Conservation (phyloP, 1,140 invertebrate genomes). For the Aporrectodea caliginosa region DNA sequence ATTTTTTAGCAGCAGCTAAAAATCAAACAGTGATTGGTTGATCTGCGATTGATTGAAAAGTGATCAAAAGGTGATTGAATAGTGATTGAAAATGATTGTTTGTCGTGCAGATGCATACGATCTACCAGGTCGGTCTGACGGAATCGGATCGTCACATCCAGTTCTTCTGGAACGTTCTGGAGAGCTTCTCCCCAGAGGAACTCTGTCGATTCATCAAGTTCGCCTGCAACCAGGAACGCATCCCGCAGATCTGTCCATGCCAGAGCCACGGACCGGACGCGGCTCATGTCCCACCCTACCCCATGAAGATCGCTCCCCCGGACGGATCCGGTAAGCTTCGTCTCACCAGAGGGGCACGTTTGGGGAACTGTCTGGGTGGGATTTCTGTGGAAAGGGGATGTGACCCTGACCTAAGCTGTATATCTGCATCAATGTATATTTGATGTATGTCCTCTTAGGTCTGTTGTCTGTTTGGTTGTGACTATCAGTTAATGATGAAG, state of each 20-base stretch:
- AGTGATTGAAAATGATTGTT: no score
- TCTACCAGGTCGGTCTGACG: slow-evolving; percentile 56
- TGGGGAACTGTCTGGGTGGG: neutral
- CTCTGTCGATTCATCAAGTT: slow-evolving; percentile 56
- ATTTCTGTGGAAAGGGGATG: no score
- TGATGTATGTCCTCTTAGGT: no score
- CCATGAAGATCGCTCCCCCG: slow-evolving; percentile 57
- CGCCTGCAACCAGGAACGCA: slow-evolving; percentile 54
- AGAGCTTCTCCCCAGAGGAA: slow-evolving; percentile 51
- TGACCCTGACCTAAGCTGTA: no score
- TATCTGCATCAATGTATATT: no score
- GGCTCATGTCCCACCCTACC: slow-evolving; percentile 54
- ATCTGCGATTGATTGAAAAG: no score
- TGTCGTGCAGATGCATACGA: slow-evolving; percentile 55
- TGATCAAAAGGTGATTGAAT: no score
- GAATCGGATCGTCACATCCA: slow-evolving; percentile 54
- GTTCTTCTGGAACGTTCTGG: slow-evolving; percentile 55
- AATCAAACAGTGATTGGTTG: no score
- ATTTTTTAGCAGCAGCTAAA: no score
- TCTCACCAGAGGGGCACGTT: neutral
- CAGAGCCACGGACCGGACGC: slow-evolving; percentile 46
- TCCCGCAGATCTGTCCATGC: slow-evolving; percentile 53
- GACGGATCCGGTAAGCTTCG: slow-evolving; percentile 48
- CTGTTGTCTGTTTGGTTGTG: no score
- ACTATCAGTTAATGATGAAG: no score